These are phyloP conservation scores for Mastomys natalensis DNA, from an alignment of 2,113 vertebrate genomes.

Conservation along the genomic window DNA sequence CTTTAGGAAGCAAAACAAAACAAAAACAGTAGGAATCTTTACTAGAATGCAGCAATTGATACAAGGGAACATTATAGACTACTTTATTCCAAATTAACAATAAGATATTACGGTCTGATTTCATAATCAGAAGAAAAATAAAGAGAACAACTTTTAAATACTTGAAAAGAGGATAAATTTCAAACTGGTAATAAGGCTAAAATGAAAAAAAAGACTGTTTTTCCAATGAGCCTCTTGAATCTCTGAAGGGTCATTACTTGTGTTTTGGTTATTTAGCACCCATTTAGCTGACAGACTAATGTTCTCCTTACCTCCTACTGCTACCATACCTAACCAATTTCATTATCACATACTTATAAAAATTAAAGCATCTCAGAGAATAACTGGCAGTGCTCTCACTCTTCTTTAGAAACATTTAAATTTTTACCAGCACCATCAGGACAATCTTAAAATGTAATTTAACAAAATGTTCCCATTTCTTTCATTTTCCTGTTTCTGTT, in stretches of 20 bases:
- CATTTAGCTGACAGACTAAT: slow-evolving; percentile 62
- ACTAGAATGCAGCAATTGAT: slow-evolving; percentile 90
- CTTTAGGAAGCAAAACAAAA: slow-evolving; percentile 93
- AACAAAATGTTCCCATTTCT: slow-evolving; percentile 69
- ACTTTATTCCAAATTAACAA: slow-evolving; percentile 84
- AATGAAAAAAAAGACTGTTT: slow-evolving; percentile 46
- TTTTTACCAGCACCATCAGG: slow-evolving; percentile 67
- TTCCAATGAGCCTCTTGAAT: slow-evolving; percentile 42
- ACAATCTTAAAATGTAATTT: slow-evolving; percentile 68
- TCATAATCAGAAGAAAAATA: slow-evolving; percentile 75
- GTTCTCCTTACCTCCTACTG: slow-evolving; percentile 44
- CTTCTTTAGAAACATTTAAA: slow-evolving; percentile 69
- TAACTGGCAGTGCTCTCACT: slow-evolving; percentile 51
- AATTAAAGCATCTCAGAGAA: slow-evolving; percentile 57
- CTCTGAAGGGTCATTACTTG: slow-evolving; percentile 66
- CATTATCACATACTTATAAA: slow-evolving; percentile 58
- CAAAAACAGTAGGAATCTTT: slow-evolving; percentile 92
- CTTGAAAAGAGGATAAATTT: slow-evolving; percentile 68
- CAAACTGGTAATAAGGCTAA: slow-evolving; percentile 61
- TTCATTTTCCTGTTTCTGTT: slow-evolving; percentile 78
- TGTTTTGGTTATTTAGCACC: slow-evolving; percentile 65
- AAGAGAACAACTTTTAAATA: slow-evolving; percentile 61
- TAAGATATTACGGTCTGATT: slow-evolving; percentile 70
- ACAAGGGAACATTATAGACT: slow-evolving; percentile 84
- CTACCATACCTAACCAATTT: slow-evolving; percentile 35